Evolutionary conservation across 2,113 vertebrate species (phyloP).

Genomic region (Ptilonorhynchus violaceus): DNA sequence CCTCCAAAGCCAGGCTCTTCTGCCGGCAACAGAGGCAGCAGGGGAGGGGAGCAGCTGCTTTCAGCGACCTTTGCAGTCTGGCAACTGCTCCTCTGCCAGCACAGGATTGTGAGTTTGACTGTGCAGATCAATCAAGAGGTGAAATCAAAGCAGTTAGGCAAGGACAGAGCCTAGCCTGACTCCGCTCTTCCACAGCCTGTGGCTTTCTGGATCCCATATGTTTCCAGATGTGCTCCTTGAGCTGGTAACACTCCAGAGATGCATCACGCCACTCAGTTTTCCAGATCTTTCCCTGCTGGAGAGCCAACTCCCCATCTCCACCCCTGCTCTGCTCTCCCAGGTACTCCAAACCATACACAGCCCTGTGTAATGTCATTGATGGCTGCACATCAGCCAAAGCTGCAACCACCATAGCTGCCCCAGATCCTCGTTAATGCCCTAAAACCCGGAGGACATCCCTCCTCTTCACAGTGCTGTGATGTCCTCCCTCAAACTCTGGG

Average conservation of each 20-base stretch:
- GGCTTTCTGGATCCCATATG: background rate
- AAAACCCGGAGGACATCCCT: background rate
- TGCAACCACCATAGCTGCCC: background rate
- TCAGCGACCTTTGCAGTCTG: conserved; percentile 33
- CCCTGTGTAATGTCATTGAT: accelerated
- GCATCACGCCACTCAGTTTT: background rate
- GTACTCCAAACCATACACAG: background rate
- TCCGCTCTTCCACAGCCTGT: background rate
- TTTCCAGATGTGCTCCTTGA: background rate
- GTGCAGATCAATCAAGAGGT: conserved; percentile 31
- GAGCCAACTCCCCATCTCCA: background rate
- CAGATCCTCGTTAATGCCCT: background rate
- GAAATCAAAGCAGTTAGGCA: background rate
- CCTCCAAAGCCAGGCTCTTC: background rate
- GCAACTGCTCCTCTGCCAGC: background rate
- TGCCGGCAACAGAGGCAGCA: background rate
- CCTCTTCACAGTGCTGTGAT: background rate
- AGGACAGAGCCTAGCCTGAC: background rate
- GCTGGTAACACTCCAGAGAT: background rate
- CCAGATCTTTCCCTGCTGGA: background rate
- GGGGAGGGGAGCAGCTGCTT: conserved; percentile 49
- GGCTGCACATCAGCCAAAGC: background rate
- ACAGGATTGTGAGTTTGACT: background rate
- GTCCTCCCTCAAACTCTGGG: background rate
- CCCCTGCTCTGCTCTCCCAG: background rate